Evolutionary conservation across 2,113 vertebrate genomes (phyloP), one percentile per base, ranked within the genome.

Genomic region (Spea bombifrons): DNA sequence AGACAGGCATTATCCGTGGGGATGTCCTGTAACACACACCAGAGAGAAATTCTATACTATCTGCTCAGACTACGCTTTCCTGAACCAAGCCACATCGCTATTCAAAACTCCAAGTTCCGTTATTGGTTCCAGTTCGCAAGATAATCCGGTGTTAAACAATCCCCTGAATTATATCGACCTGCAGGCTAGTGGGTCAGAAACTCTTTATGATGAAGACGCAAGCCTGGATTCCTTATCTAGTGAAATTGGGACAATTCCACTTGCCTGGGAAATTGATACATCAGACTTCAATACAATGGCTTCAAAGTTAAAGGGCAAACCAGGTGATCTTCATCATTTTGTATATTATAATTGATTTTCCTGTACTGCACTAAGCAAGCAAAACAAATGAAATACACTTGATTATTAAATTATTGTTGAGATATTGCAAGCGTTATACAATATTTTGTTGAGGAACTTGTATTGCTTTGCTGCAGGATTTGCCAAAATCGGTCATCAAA

Each of bases 231-330:
- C 88, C 57, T 86, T 94, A 85, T 84, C 94, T 68, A 87, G 80
- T 2, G 88, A 86, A 72, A 87, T 92, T 75, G 85, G 87, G 9
- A 96, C 95, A 79, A 92, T 94, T 44, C 91, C 96, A 16, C 84
- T 99, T 16, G 96, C 97, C 3, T 99, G 97, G 97, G 97, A 99
- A 86, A 98, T 99, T 0, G 97, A 99, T 84, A 99, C 96, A 44
- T 92, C 94, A 0, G 96, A 99, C 85, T 99, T 99, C 82, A 94
- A 95, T 76, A 93, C 90, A 0, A 84, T 94, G 81, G 88, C 92
- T 50, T 86, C 92, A 5, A 88, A 93, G 83, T 73, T 88, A 85
- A 98, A 95, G 88, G 91, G 84, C 81, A 93, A 92, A 91, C 88
- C 93, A 91, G 94, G 97, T 99, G 88, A 91, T 4, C 1, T 16